Evolutionary conservation across 2,888 invertebrate genomes (phyloP), one percentile per base, ranked within the genome.

Genomic region (Cataglyphis rosenhaueri): DNA sequence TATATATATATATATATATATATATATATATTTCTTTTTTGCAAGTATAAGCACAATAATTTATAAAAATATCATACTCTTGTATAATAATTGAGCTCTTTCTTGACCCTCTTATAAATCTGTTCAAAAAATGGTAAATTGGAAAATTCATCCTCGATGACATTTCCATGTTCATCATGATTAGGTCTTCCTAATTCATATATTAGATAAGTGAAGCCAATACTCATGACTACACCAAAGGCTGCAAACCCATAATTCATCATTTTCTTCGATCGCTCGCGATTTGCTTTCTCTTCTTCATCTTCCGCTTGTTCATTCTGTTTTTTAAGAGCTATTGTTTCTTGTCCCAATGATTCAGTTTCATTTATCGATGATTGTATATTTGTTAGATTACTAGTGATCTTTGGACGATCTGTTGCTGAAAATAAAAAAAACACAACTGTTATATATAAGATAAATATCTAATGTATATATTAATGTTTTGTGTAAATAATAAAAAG

Each of bases 101-200:
- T 96, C 95, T 96, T 96, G 85, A 97, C 96, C 73, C 98, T 96
- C 85, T 96, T 96, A 38, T 97, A 93, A 91, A 97, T 97, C 94
- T 97, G 98, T 89, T 97, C 95, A n/a, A 96, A 95, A 0, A 96
- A 89, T 0, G 98, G 97, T 92, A 97, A 95, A 81, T 96, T 94
- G 64, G 96, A 96, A 93, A 97, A 98, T 94, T 97, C 97, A 93
- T 98, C 97, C 89, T 96, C 96, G 10, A 98, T 96, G 5, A 96
- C 89, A 76, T 96, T 95, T 0, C 98, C 98, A 41, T 97, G 96
- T 75, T 97, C 96, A 89, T 97, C 97, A 8, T 95, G 94, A 62
- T 96, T 95, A 0, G 98, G 98, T n/a, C 96, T 96, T 0, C 98
- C 98, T 93, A 97, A 96, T 95, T 96, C 96, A 90, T 97, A 96